phyloP scores from a whole-genome alignment of 2,797 vertebrate genomes.

The Crax fasciolata region DNA sequence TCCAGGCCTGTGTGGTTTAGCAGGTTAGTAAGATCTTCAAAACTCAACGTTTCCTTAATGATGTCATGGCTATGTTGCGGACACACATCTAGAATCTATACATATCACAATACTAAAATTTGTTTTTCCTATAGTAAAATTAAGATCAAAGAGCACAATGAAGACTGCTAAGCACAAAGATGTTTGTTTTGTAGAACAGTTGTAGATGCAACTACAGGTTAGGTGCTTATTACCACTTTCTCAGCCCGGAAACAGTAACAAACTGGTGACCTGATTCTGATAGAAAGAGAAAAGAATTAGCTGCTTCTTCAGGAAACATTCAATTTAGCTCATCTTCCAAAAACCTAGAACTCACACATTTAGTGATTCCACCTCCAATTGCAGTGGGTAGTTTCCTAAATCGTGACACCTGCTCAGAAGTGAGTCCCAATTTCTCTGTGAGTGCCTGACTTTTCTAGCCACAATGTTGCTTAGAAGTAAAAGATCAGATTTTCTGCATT shows the following conservation, averaged over 20 bases:
- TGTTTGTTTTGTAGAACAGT: not conserved
- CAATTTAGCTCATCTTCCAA: not conserved
- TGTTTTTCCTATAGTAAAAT: not conserved
- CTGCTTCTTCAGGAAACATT: not conserved
- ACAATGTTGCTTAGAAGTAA: not conserved
- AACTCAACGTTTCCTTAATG: too few species aligned
- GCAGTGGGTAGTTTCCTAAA: not conserved
- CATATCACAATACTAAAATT: not conserved
- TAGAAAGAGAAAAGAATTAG: not conserved
- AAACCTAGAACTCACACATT: not conserved
- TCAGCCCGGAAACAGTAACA: not conserved
- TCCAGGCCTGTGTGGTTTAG: not conserved
- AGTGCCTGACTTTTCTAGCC: not conserved
- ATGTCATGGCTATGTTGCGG: not conserved
- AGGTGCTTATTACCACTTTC: not conserved
- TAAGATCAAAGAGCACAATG: not conserved
- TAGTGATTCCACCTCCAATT: not conserved
- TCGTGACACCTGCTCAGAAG: not conserved
- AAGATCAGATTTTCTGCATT: not conserved
- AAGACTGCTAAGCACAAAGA: not conserved
- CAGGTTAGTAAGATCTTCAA: not conserved
- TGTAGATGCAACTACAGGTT: rapidly evolving
- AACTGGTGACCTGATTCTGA: rapidly evolving
- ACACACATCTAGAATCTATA: rapidly evolving
- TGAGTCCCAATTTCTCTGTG: not conserved